A percentile compares a stretch with the other conserved stretches of the same genome.
These are phyloP conservation scores for Drosophila melanosoma DNA, from an alignment of 2,888 invertebrate genomes.

Conservation along the genomic window DNA sequence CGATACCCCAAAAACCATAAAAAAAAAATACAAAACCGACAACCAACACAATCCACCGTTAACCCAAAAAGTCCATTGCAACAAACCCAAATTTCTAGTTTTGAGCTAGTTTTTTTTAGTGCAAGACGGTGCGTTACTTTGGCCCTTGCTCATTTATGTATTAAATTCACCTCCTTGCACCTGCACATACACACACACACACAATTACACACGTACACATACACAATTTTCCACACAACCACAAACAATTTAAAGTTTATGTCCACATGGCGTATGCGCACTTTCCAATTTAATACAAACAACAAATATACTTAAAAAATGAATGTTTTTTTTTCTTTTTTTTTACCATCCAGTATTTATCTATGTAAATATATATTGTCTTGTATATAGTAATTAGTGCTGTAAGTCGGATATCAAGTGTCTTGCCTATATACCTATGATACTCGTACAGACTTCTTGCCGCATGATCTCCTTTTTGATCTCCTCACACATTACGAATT, in stretches of 20 bases:
- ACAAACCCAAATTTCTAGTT: constrained; percentile 38
- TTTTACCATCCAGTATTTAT: constrained; percentile 27
- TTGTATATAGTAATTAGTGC: constrained; percentile 57
- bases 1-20: constrained; percentile 17
- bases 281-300: constrained; percentile 24
- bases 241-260: constrained; percentile 46
- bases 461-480: constrained; percentile 57
- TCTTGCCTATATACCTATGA: constrained; percentile 46
- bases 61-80: constrained; percentile 35
- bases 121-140: constrained; percentile 56
- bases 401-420: constrained; percentile 35
- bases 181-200: constrained; percentile 36
- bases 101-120: constrained; percentile 44
- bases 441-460: constrained; percentile 38
- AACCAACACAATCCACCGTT: constrained; percentile 29
- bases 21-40: constrained; percentile 10
- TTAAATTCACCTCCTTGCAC: constrained; percentile 48
- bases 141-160: constrained; percentile 57
- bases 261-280: constrained; percentile 56
- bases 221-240: constrained; percentile 22
- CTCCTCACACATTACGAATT: constrained; percentile 13
- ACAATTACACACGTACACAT: constrained; percentile 18
- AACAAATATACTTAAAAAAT: constrained; percentile 28
- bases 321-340: constrained; percentile 63
- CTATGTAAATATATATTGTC: constrained; percentile 41